phyloP scores from a whole-genome alignment of 2,888 invertebrate genomes.

The Lasiommata megera region DNA sequence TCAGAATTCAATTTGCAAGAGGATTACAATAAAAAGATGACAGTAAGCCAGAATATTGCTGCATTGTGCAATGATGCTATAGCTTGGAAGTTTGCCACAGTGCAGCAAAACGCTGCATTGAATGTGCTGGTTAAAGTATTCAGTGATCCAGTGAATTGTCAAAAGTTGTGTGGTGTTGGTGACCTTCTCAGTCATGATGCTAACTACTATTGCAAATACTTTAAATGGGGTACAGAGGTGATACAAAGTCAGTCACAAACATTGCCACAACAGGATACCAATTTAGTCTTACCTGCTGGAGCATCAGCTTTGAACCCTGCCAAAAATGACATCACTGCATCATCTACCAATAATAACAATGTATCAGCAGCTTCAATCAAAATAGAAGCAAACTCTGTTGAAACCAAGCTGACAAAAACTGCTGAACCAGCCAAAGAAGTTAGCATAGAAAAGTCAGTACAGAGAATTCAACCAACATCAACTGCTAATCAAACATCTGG shows the following conservation, averaged over 20 bases:
- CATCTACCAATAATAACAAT: not conserved
- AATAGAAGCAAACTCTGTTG: conserved; percentile 7
- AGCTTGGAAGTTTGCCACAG: conserved; percentile 52
- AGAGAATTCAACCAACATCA: not conserved
- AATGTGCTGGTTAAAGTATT: conserved; percentile 43
- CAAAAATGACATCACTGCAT: not conserved
- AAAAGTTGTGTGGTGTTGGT: conserved; percentile 52
- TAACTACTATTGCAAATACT: conserved; percentile 67
- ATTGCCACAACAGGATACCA: not conserved
- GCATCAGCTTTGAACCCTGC: not conserved
- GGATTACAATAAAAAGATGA: conserved; percentile 44
- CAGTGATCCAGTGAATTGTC: conserved; percentile 44
- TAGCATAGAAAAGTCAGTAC: conserved; percentile 6
- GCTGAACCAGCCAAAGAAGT: not conserved
- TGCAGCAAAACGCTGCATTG: conserved; percentile 36
- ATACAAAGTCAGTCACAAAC: conserved; percentile 30
- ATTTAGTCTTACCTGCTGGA: not conserved
- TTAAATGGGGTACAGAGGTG: conserved; percentile 55
- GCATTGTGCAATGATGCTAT: conserved; percentile 49
- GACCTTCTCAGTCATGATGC: conserved; percentile 48
- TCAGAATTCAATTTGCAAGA: conserved; percentile 43
- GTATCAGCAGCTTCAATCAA: not conserved
- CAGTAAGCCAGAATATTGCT: conserved; percentile 45
- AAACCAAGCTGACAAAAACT: not conserved
- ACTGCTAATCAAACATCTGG: conserved; percentile 15